A percentile compares a stretch with the other conserved stretches of the same genome.
These are phyloP conservation scores for Dynastes grantii DNA, from an alignment of 2,888 invertebrate species.

Conservation along the genomic window DNA sequence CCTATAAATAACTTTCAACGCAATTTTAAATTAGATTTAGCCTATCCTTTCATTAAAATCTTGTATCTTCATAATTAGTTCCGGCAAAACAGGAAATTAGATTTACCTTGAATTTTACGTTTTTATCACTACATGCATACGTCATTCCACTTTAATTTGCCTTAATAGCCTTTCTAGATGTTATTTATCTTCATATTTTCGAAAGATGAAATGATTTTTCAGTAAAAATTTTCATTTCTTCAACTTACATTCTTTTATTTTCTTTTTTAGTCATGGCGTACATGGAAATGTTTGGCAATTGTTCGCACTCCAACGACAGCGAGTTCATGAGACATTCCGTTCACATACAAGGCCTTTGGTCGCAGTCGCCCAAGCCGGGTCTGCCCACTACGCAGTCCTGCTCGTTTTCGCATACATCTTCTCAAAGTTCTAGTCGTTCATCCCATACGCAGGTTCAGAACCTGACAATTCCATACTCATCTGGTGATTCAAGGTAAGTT, in stretches of 20 bases:
- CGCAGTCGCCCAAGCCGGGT: constrained; percentile 60
- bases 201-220: too few species aligned
- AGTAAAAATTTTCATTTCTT: not conserved
- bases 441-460: constrained; percentile 64
- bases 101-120: too few species aligned
- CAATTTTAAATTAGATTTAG: too few species aligned
- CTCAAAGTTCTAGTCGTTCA: constrained; percentile 63
- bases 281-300: constrained; percentile 96
- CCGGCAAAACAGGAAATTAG: too few species aligned
- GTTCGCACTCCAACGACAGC: constrained; percentile 84
- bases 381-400: constrained; percentile 75
- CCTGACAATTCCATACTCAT: constrained; percentile 57
- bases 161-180: not conserved
- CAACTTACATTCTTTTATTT: constrained; percentile 46
- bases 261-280: constrained; percentile 89
- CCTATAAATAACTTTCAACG: too few species aligned
- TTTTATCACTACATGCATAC: too few species aligned
- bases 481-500: constrained; percentile 56
- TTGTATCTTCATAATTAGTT: too few species aligned
- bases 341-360: constrained; percentile 73
- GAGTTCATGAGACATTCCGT: constrained; percentile 92
- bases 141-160: not conserved
- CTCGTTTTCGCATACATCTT: constrained; percentile 71
- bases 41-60: too few species aligned
- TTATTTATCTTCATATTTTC: not conserved